Base-by-base conservation (phyloP, 2,888 invertebrate genomes). In the Diogma glabrata region DNA sequence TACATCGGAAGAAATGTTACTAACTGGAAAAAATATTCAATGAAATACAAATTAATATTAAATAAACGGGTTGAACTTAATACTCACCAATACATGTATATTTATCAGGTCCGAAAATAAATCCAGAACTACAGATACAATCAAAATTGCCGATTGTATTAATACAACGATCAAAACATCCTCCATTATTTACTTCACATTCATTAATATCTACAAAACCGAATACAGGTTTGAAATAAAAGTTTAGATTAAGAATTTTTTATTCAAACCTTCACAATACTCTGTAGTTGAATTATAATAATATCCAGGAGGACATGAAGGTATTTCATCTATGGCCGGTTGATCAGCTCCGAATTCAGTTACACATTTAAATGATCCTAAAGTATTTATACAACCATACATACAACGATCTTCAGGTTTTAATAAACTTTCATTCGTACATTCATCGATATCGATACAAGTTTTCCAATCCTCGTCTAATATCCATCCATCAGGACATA, bases 371-470 rank as follows among this genome's bases (percentile, higher is more conserved):
- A 70, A 75, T 16, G 73, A 70, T 26, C 76, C 75, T 2, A 65
- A 65, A 38, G 68, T 70, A 60, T 77, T 76, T 53, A 63, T 61
- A 58, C 77, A 77, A 36, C 64, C 63, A 52, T 68, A 64, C 54
- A 70, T 64, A 56, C 77, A 77, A 19, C 51, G 36, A 40, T 50
- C 43, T 19, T 57, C 54, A n/a, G 47, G 28, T 22, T 22, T 46
- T 10, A 67, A 69, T 9, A 70, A 68, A 47, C 61, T 67, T 52
- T 67, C 66, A 33, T 64, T 63, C 17, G 60, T 57, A 58, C 75
- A 76, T 59, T 75, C 75, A 60, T 76, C 67, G 47, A 73, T 63
- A 63, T 75, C 75, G 72, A 57, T 48, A 51, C 57, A 57, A 2
- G 55, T 58, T 52, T 55, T 57, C 62, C 64, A 66, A 57, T 68